Conservation (phyloP, 2,113 vertebrate genomes). For the Lamprotornis superbus region DNA sequence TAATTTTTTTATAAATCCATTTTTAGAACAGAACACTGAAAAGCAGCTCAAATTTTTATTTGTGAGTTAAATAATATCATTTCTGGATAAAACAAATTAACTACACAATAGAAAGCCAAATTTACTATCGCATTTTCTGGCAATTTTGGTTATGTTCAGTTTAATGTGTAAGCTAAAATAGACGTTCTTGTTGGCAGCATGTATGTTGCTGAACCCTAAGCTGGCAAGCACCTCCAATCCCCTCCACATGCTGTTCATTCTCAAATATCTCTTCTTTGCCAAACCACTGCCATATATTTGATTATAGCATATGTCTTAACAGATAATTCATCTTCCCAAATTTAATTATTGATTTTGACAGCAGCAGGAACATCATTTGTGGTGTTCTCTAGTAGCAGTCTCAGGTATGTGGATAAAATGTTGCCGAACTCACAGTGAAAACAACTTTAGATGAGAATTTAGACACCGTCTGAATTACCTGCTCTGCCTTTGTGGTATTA, state of each 20-base stretch:
- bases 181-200: not conserved
- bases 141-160: slow-evolving; percentile 23
- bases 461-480: not conserved
- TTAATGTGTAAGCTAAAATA: not conserved
- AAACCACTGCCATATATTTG: not conserved
- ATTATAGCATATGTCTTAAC: not conserved
- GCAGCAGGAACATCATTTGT: not conserved
- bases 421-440: not conserved
- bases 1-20: not conserved
- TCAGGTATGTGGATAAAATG: not conserved
- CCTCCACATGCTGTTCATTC: not conserved
- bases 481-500: not conserved
- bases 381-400: not conserved
- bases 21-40: not conserved
- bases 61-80: not conserved
- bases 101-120: not conserved
- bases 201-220: not conserved
- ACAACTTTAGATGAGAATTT: not conserved
- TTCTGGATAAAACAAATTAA: not conserved
- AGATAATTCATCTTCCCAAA: not conserved
- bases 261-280: not conserved
- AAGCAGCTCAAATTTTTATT: not conserved
- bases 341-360: not conserved
- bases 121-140: not conserved
- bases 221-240: not conserved